phyloP scores from a whole-genome alignment of 2,888 invertebrate genomes.

The Drosophila neotestacea region DNA sequence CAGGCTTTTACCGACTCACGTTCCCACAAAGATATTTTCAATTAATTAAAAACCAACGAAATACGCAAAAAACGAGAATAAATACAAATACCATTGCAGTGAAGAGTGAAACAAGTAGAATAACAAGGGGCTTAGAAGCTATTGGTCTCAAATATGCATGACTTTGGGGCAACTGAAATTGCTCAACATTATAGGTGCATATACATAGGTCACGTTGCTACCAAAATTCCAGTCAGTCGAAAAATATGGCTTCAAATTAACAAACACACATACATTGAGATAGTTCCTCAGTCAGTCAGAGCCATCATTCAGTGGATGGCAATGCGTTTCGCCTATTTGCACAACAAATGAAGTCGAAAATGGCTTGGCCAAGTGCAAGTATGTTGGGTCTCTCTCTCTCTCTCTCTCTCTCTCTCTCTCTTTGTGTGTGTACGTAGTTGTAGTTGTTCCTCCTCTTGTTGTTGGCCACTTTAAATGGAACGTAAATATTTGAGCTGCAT shows the following conservation, averaged over 20 bases:
- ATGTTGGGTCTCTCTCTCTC: conserved; percentile 4
- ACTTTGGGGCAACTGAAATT: conserved; percentile 36
- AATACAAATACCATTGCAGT: background rate
- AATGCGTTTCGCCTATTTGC: conserved; percentile 75
- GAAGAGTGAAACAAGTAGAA: background rate
- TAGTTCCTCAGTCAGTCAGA: conserved; percentile 3
- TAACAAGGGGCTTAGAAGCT: conserved; percentile 30
- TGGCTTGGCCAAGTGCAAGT: conserved; percentile 48
- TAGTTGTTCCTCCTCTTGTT: conserved; percentile 27
- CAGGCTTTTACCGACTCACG: conserved; percentile 2
- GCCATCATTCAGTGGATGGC: conserved; percentile 35
- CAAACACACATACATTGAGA: conserved; percentile 13
- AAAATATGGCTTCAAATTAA: conserved; percentile 70
- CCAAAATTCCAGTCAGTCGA: conserved; percentile 22
- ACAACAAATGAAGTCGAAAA: conserved; percentile 79
- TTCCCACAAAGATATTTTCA: conserved; percentile 64
- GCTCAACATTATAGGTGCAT: conserved; percentile 26
- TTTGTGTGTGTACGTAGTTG: background rate
- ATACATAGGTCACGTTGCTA: conserved; percentile 48
- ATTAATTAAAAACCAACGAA: conserved; percentile 68
- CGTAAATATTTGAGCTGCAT: conserved; percentile 78
- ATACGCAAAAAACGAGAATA: conserved; percentile 1
- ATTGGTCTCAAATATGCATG: conserved; percentile 32
- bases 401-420: background rate
- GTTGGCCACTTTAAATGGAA: conserved; percentile 72